Evolutionary conservation across 2,113 vertebrate genomes (phyloP), one percentile per base, ranked within the genome.

Genomic region (Tragelaphus imberbis): DNA sequence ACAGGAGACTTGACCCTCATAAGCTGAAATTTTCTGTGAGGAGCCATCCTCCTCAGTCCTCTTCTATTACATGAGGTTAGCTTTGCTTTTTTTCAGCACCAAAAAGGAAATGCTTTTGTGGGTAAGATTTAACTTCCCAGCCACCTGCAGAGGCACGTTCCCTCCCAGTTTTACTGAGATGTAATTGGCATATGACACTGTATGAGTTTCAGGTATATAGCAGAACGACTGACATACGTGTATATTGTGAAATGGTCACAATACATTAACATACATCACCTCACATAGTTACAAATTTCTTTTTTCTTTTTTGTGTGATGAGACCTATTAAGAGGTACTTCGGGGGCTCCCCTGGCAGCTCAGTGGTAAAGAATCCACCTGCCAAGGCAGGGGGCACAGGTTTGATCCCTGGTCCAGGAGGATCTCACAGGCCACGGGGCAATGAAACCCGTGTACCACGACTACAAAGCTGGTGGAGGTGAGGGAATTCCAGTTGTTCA

Each of bases 1-100:
- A 15, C 7, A 9, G 44, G 12, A 58, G 30, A 21, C 2, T 0
- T 3, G 90, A 4, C 33, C 9, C 33, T 14, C 1, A 30, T 11
- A 58, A 88, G 53, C 25, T 36, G 19, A 36, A 49, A 0, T 1
- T 2, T 61, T 36, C 86, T 44, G 7, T 10, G 33, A 90, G 81
- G 63, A 28, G 9, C 71, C n/a, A 6, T 36, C 3, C 0, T 27
- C 19, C 56, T 36, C 6, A 1, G 12, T 36, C 40, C 19, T 36
- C 30, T 58, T 58, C 27, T n/a, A 33, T 33, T 36, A 14, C 17
- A 0, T 14, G 33, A 40, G 3, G 9, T 25, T 6, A 3, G 25
- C 86, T 82, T 33, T 28, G n/a, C 8, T 6, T 11, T 65, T 88
- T 59, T 55, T 84, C 55, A 1, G 16, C 1, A 2, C 47, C n/a